phyloP scores from a whole-genome alignment of 2,888 invertebrate species.

The Tridacna crocea region DNA sequence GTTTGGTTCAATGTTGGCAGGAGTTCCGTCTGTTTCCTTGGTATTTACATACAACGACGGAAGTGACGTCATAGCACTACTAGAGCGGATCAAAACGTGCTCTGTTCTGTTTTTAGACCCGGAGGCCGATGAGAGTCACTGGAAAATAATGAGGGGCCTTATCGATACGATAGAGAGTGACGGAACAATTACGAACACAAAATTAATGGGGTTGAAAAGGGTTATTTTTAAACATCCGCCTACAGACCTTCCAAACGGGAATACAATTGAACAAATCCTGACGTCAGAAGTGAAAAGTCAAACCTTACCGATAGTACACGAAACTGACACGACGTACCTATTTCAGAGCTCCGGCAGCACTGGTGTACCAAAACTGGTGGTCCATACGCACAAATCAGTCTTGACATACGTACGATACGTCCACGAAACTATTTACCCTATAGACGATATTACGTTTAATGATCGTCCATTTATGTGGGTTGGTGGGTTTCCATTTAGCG shows the following conservation, averaged over 20 bases:
- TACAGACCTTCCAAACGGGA: neutral
- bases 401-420: neutral
- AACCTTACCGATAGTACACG: slow-evolving; percentile 20
- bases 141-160: slow-evolving; percentile 36
- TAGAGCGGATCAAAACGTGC: slow-evolving; percentile 39
- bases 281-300: neutral
- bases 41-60: slow-evolving; percentile 55
- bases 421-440: neutral
- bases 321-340: slow-evolving; percentile 27
- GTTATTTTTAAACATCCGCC: slow-evolving; percentile 21
- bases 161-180: neutral
- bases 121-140: slow-evolving; percentile 27
- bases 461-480: slow-evolving; percentile 41
- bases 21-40: slow-evolving; percentile 28
- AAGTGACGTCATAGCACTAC: slow-evolving; percentile 47
- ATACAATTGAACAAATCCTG: slow-evolving; percentile 19
- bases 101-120: slow-evolving; percentile 41
- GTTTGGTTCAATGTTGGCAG: slow-evolving; percentile 45
- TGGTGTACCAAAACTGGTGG: slow-evolving; percentile 42
- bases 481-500: slow-evolving; percentile 39
- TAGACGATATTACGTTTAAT: slow-evolving; percentile 17
- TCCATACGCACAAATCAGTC: slow-evolving; percentile 24
- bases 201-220: slow-evolving; percentile 30
- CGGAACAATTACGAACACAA: slow-evolving; percentile 25
- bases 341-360: slow-evolving; percentile 53